Conservation (phyloP, 92 coral and sea anemone species). For the Phenganax stokvisi region DNA sequence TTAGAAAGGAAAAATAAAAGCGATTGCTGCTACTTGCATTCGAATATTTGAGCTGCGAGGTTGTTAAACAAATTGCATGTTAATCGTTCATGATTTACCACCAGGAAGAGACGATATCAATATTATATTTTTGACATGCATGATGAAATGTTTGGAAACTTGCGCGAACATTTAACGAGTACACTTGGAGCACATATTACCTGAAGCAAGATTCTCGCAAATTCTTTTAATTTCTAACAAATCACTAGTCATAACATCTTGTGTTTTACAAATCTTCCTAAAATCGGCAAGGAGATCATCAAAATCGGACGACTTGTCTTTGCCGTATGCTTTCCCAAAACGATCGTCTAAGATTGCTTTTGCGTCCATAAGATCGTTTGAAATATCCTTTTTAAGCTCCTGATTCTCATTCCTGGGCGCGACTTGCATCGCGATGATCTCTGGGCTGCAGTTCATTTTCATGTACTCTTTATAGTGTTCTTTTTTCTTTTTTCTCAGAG, state of each 20-base stretch:
- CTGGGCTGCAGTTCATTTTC: conserved; percentile 28
- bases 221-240: background rate
- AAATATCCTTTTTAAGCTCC: background rate
- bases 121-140: too few relatives aligned
- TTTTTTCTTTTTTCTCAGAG: background rate
- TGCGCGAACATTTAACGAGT: background rate
- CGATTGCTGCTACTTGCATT: background rate
- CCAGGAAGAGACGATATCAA: too few relatives aligned
- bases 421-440: background rate
- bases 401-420: background rate
- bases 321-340: conserved; percentile 16
- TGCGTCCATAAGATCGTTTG: background rate
- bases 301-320: conserved; percentile 16
- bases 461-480: conserved; percentile 5
- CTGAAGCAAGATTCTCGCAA: background rate
- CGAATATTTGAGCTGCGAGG: too few relatives aligned
- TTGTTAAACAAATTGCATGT: too few relatives aligned
- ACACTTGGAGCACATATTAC: background rate
- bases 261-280: background rate
- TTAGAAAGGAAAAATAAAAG: background rate
- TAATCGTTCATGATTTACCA: too few relatives aligned
- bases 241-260: conserved; percentile 3
- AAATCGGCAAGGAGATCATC: background rate
- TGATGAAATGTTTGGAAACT: background rate
- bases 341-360: background rate